Base-by-base conservation (phyloP, 2,797 vertebrate species). In the Delichon dasypus region DNA sequence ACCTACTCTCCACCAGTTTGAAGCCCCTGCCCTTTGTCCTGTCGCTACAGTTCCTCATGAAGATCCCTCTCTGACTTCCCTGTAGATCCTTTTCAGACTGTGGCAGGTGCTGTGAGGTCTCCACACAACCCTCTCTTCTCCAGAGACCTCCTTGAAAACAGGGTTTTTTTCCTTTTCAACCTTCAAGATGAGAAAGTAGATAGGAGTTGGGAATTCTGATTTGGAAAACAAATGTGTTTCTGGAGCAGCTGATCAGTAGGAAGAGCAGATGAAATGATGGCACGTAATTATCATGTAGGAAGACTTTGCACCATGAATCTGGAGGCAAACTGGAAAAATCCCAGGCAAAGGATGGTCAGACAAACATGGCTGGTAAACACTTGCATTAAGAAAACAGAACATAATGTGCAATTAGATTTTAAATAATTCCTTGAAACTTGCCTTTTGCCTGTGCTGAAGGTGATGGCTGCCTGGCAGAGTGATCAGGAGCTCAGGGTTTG, bases 41-140 rank as follows among this genome's bases (percentile, higher is more conserved):
- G 13, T 72, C 45, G 16, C 27, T 45, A 1, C 38, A 38, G 23
- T 51, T 57, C 15, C 23, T 72, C 3, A 4, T 7, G 19, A 32
- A 8, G 5, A 36, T 65, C 27, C 32, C 10, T 32, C 32, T 50
- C 27, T 0, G 0, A 4, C 36, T 44, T 50, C 23, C 12, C 19
- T 44, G 32, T 16, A 40, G 71, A 29, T 32, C 3, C 25, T 16
- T 34, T 62, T 27, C 26, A 64, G 57, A 29, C 25, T 8, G 22
- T 65, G 27, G 38, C 47, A 45, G 32, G 11, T 51, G 44, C 32
- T 50, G 23, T 79, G 75, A 51, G 60, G 16, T 25, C 19, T 58
- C 67, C 38, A 67, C 23, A n/a, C 13, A 71, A 17, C 18, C 32
- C 16, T 51, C 66, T 72, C 27, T 51, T 57, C 11, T 58, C n/a